phyloP scores from a whole-genome alignment of 2,113 vertebrate genomes.

The Megalops atlanticus region DNA sequence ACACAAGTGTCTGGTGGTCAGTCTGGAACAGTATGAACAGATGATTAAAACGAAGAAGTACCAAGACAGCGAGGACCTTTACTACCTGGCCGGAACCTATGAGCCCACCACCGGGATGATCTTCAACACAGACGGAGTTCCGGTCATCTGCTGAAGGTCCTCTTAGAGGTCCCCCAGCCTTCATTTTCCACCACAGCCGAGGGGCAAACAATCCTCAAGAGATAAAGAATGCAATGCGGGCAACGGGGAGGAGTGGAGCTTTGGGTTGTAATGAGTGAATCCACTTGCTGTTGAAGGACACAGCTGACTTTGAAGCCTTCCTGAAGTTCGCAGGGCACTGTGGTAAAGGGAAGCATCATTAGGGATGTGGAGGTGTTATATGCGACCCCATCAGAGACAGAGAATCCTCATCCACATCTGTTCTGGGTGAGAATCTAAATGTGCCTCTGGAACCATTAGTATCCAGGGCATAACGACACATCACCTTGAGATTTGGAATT shows the following conservation, averaged over 20 bases:
- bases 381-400: not conserved
- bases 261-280: not conserved
- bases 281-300: constrained; percentile 22
- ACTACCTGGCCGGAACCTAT: constrained; percentile 97
- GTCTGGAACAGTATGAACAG: constrained; percentile 95
- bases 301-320: not conserved
- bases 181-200: not conserved
- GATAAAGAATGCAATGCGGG: not conserved
- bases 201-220: not conserved
- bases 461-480: not conserved
- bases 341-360: not conserved
- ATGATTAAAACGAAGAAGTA: constrained; percentile 98
- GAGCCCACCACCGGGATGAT: constrained; percentile 99
- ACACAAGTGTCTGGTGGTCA: constrained; percentile 97
- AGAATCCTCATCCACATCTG: not conserved
- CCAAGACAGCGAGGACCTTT: constrained; percentile 96
- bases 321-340: not conserved
- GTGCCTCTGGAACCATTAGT: constrained; percentile 4
- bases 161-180: not conserved
- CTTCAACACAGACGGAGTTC: constrained; percentile 95
- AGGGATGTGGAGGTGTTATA: not conserved
- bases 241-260: not conserved
- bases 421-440: not conserved
- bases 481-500: constrained; percentile 23
- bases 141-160: constrained; percentile 85